Percentiles rank a stretch among this genome's conserved stretches.
phyloP scores from a whole-genome alignment of 1,140 invertebrate species.

The Luehdorfia chinensis region DNA sequence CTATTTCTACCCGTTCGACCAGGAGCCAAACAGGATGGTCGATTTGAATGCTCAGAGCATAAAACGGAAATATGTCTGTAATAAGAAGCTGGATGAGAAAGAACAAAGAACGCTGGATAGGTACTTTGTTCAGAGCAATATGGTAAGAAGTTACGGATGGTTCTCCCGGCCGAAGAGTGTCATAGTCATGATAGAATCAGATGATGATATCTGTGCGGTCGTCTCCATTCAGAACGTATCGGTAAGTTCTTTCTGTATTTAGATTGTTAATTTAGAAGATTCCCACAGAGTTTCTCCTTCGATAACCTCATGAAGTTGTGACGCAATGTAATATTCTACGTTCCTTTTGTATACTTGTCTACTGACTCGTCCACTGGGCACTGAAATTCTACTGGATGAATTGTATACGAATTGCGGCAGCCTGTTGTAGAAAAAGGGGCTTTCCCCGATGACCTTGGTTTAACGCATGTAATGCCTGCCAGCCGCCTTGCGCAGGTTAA shows the following conservation, averaged over 20 bases:
- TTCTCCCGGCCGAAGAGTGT: constrained; percentile 76
- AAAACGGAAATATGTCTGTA: constrained; percentile 47
- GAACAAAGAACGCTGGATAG: constrained; percentile 33
- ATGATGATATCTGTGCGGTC: constrained; percentile 82
- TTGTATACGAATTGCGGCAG: no score
- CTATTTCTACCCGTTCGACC: constrained; percentile 68
- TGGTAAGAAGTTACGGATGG: constrained; percentile 40
- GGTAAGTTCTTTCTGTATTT: constrained; percentile 70
- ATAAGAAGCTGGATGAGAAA: constrained; percentile 27
- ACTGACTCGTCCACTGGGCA: no score
- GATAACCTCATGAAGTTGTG: no score
- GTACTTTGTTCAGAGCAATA: constrained; percentile 36
- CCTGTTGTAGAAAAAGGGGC: no score
- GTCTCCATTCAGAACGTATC: constrained; percentile 86
- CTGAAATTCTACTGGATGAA: no score
- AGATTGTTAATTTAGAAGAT: no score
- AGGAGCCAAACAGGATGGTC: constrained; percentile 35
- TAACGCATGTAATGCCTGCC: no score
- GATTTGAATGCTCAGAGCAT: constrained; percentile 38
- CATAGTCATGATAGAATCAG: constrained; percentile 81
- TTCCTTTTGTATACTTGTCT: no score
- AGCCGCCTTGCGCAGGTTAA: no score
- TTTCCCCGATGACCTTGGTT: no score
- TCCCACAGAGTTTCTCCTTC: no score
- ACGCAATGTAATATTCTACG: no score